Percentiles rank a stretch among this genome's conserved stretches.
phyloP scores from a whole-genome alignment of 2,797 vertebrate genomes.

The Sciaenops ocellatus region DNA sequence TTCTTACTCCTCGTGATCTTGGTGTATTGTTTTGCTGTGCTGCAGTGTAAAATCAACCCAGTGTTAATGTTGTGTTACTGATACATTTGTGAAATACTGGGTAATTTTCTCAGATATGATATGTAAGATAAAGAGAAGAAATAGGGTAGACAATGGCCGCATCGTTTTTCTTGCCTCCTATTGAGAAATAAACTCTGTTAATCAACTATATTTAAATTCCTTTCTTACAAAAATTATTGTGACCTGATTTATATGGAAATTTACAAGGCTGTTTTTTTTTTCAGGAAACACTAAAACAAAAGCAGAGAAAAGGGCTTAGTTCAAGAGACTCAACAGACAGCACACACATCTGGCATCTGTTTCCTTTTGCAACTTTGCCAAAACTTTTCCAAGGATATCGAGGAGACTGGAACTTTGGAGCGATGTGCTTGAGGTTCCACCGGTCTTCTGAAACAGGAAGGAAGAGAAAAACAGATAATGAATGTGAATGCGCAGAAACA shows the following conservation, averaged over 20 bases:
- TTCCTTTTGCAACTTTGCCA: conserved; percentile 59
- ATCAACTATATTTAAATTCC: conserved; percentile 1
- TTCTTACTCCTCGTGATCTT: conserved; percentile 32
- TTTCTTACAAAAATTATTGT: conserved; percentile 27
- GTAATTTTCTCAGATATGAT: conserved; percentile 10
- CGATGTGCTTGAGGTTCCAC: conserved; percentile 54
- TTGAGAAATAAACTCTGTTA: conserved; percentile 2
- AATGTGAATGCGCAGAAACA: conserved; percentile 70
- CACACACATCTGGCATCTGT: conserved; percentile 65
- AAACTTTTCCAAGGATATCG: conserved; percentile 56
- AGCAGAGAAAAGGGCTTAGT: conserved; percentile 38
- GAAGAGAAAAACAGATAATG: conserved; percentile 69
- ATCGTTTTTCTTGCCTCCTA: neutral
- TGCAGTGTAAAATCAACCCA: neutral
- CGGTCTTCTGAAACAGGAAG: conserved; percentile 65
- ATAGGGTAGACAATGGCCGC: neutral
- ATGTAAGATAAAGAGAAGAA: conserved; percentile 1
- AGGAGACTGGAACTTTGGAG: conserved; percentile 49
- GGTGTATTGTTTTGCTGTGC: neutral
- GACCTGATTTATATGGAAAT: conserved; percentile 24
- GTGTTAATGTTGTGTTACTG: too few relatives aligned
- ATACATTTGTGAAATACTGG: neutral
- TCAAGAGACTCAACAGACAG: conserved; percentile 34
- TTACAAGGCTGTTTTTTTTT: neutral
- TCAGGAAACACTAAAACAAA: conserved; percentile 48